A percentile compares a stretch with the other conserved stretches of the same genome.
Conservation (phyloP, 2,888 invertebrate species). For the Meloe dianella region DNA sequence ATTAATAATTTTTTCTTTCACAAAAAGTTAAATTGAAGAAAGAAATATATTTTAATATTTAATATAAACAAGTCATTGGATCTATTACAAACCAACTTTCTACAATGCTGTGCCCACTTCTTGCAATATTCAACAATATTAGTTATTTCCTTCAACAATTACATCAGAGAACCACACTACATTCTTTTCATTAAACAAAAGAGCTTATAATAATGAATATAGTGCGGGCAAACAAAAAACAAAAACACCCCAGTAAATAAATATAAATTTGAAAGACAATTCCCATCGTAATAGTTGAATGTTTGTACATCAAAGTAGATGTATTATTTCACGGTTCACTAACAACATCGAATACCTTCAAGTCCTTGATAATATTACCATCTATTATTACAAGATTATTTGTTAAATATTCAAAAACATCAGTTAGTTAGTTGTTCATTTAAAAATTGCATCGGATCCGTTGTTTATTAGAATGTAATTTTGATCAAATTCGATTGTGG, state of each 20-base stretch:
- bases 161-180: not conserved
- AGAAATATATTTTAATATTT: not conserved
- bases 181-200: not conserved
- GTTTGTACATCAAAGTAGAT: no score
- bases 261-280: not conserved
- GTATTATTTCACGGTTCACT: not conserved
- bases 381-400: no score
- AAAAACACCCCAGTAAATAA: not conserved
- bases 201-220: not conserved
- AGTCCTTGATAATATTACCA: no score
- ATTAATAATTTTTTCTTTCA: not conserved
- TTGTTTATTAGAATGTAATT: no score
- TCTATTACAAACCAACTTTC: not conserved
- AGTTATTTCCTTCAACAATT: conserved; percentile 8
- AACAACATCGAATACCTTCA: not conserved
- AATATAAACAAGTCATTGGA: conserved; percentile 1
- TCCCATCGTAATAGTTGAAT: not conserved
- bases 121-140: conserved; percentile 7
- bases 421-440: no score
- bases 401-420: no score
- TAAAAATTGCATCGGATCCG: no score
- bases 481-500: not conserved
- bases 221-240: no score
- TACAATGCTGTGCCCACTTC: conserved; percentile 7
- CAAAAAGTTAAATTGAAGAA: no score